A percentile compares a stretch with the other conserved stretches of the same genome.
These are phyloP conservation scores for Vanessa atalanta DNA, from an alignment of 1,140 invertebrate genomes.

Conservation along the genomic window DNA sequence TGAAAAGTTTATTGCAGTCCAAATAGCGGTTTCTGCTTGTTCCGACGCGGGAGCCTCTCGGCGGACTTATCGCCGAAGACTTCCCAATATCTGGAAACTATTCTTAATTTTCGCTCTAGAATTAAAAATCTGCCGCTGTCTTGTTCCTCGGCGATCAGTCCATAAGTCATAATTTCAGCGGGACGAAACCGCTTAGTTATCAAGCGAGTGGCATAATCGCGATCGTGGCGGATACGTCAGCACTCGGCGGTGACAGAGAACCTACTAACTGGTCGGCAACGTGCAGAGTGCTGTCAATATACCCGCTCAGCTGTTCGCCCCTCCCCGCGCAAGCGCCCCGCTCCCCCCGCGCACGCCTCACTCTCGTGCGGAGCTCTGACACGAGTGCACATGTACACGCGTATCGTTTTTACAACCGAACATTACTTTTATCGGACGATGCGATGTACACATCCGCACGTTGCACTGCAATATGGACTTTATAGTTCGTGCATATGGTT, in stretches of 20 bases:
- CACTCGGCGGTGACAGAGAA: constrained; percentile 66
- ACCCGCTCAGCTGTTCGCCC: constrained; percentile 78
- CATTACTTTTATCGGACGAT: constrained; percentile 16
- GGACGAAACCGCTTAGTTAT: constrained; percentile 63
- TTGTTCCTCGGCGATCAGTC: constrained; percentile 62
- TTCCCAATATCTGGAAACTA: constrained; percentile 76
- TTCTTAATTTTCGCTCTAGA: constrained; percentile 71
- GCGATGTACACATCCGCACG: constrained; percentile 2
- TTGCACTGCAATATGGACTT: not conserved
- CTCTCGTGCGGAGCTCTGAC: constrained; percentile 42
- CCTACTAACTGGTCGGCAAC: constrained; percentile 74
- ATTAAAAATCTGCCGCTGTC: constrained; percentile 65
- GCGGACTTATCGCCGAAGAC: constrained; percentile 60
- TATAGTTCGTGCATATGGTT: not conserved
- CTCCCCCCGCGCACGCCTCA: constrained; percentile 45
- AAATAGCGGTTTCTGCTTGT: constrained; percentile 7
- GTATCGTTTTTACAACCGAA: constrained; percentile 10
- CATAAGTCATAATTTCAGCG: constrained; percentile 80
- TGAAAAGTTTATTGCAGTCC: constrained; percentile 43
- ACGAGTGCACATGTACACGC: constrained; percentile 31
- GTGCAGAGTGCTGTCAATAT: constrained; percentile 79
- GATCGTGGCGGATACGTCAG: constrained; percentile 58
- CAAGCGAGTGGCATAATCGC: constrained; percentile 61
- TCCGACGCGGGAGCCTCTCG: constrained; percentile 64
- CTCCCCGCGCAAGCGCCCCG: constrained; percentile 54